Base-by-base conservation (phyloP, 30 jellyfish, hydroid and myxozoan species). In the Nemopilema nomurai region DNA sequence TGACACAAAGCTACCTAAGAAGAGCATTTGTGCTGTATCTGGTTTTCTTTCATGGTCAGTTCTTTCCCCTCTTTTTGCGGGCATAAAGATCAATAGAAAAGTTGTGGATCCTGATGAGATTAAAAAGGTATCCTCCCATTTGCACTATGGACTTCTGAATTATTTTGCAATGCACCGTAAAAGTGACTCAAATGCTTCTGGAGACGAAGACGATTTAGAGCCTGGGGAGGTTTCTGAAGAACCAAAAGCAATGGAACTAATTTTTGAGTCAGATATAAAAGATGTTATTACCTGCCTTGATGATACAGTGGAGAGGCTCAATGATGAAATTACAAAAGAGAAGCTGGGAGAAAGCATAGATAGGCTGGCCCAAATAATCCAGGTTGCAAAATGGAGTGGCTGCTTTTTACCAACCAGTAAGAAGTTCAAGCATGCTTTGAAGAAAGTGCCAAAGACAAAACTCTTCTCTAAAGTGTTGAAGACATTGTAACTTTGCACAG, bases 141-240 rank as follows among this genome's bases (percentile, higher is more conserved):
- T 91, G 49, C 96, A 85, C 86, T 91, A 62, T 69, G 96, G 96
- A 18, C 32, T 91, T 21, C 80, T 91, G 52, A 85, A 71, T 49
- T 91, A 50, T 87, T 68, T 91, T 67, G 69, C 88, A 21, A 26
- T 81, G 80, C 92, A 85, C 19, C 71, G 87, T 19, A 83, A 83
- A 69, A 66, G 65, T 27, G 96, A 86, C 31, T 28, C 89, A 8
- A 71, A 53, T 41, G 65, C 76, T 8, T 28, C 86, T 49, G 95
- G 90, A 7, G 89, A 82, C 32, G 91, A 82, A 17, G 98, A 87
- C 19, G 98, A 92, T 26, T 63, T 92, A 69, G 98, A 92, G 83
- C 98, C 98, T 26, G 98, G 98, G 32, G 98, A 92, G 50, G 89
- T 92, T 24, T 82, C 90, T 22, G 98, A 92, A 72, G 95, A 80